These are phyloP conservation scores for Hylaeus volcanicus DNA, from an alignment of 1,140 invertebrate genomes.

Conservation along the genomic window DNA sequence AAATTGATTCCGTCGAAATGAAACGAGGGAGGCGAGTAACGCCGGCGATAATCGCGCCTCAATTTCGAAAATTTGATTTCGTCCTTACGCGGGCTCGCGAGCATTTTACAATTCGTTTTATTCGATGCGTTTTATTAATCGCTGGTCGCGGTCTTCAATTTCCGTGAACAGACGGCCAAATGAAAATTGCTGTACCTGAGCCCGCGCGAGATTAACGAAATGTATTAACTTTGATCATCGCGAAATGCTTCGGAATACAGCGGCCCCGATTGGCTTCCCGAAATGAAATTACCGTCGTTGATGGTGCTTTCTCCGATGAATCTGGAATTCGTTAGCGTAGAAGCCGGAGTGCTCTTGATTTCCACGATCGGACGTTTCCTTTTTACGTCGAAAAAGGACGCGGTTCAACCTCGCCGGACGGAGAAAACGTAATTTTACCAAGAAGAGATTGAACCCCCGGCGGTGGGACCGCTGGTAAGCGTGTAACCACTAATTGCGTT, in stretches of 20 bases:
- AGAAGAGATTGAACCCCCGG: slow-evolving; percentile 33
- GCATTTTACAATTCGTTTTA: slow-evolving; percentile 41
- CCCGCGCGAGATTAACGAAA: slow-evolving; percentile 33
- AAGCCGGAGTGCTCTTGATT: background rate
- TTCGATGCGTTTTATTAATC: slow-evolving; percentile 17
- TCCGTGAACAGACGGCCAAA: slow-evolving; percentile 33
- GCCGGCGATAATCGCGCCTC: slow-evolving; percentile 15
- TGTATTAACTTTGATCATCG: slow-evolving; percentile 46
- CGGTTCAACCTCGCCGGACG: background rate
- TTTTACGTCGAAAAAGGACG: background rate
- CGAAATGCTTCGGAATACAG: slow-evolving; percentile 3
- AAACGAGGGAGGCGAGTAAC: background rate
- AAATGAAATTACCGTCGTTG: slow-evolving; percentile 41
- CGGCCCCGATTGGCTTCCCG: background rate
- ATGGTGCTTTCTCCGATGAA: background rate
- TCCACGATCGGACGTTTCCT: background rate
- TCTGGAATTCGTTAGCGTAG: background rate
- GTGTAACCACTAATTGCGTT: slow-evolving; percentile 55
- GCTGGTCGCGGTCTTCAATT: slow-evolving; percentile 24
- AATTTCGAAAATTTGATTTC: slow-evolving; percentile 47
- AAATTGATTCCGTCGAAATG: slow-evolving; percentile 18
- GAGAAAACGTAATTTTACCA: slow-evolving; percentile 37
- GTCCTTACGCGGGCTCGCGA: background rate
- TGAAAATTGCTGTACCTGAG: slow-evolving; percentile 31
- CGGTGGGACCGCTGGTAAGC: slow-evolving; percentile 25